Base-by-base conservation (phyloP, 2,888 invertebrate species). In the Apodemia duryi region DNA sequence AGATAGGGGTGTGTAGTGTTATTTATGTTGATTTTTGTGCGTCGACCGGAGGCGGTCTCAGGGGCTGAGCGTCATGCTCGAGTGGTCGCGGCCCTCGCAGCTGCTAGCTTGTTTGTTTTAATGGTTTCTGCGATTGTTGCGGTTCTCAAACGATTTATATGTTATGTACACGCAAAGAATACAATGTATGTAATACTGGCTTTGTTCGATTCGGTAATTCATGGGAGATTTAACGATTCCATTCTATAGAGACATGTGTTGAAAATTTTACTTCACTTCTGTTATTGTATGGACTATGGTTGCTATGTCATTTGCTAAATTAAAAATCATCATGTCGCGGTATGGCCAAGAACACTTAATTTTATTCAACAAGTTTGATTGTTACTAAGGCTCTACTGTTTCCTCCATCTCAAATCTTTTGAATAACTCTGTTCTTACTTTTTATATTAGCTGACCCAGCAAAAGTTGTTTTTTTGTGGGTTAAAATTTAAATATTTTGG, bases 1-100 rank as follows among this genome's bases (percentile, higher is more conserved):
- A 87, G 88, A 89, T 90, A 88, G 91, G 91, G 91, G 91, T 91
- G 90, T 90, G 87, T 87, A 88, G 88, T 88, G 90, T 91, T 91
- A 91, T 90, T 90, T 90, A 91, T 91, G 91, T 88, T 91, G 90
- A 89, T 89, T 91, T 88, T 85, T 86, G 88, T 87, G 84, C 86
- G 80, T 80, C 81, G 78, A 77, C 81, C 73, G 78, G 84, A 85
- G 89, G 91, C 88, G 88, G 90, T 85, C 80, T 80, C 67, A 75
- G 81, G 84, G 91, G 90, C 88, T 74, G 88, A 80, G 77, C 88
- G 84, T 76, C 78, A 73, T 79, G 84, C 84, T 83, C 78, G 87
- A 87, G 85, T 86, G 87, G 85, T 68, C 77, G 75, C 75, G 71
- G 73, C 79, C 79, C 77, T 74, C 76, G 83, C 91, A 90, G 89